Evolutionary conservation across 2,888 invertebrate genomes (phyloP).

Genomic region (Scaptomyza caliginosa): DNA sequence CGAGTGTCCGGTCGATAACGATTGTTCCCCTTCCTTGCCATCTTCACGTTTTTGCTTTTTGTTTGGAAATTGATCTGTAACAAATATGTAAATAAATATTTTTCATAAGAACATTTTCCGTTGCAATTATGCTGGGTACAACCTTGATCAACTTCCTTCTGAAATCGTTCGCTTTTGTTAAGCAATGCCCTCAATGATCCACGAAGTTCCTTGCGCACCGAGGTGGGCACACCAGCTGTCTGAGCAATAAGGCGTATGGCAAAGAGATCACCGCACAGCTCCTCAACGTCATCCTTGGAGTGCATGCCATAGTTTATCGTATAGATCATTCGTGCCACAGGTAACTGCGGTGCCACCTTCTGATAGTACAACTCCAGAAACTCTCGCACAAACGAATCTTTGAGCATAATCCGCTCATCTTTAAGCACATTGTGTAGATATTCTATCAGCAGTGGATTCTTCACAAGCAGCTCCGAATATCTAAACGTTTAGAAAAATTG

Average conservation of each 20-base stretch:
- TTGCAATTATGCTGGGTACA: background rate
- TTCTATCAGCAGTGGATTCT: slow-evolving; percentile 93
- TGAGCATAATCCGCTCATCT: slow-evolving; percentile 94
- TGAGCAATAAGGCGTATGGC: slow-evolving; percentile 84
- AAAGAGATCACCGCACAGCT: slow-evolving; percentile 84
- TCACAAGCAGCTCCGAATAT: slow-evolving; percentile 91
- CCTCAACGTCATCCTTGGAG: slow-evolving; percentile 84
- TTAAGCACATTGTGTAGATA: slow-evolving; percentile 95
- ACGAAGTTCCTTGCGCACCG: slow-evolving; percentile 83
- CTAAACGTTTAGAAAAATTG: slow-evolving; percentile 83
- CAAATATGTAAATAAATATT: slow-evolving; percentile 1
- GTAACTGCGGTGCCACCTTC: slow-evolving; percentile 86
- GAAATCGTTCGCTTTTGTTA: slow-evolving; percentile 79
- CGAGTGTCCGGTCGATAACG: slow-evolving; percentile 25
- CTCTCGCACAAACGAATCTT: slow-evolving; percentile 92
- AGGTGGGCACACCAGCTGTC: slow-evolving; percentile 82
- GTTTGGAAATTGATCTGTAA: slow-evolving; percentile 69
- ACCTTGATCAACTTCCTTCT: slow-evolving; percentile 80
- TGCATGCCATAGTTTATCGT: slow-evolving; percentile 84
- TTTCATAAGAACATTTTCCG: background rate
- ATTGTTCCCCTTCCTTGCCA: slow-evolving; percentile 44
- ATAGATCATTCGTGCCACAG: slow-evolving; percentile 83
- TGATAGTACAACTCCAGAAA: slow-evolving; percentile 95
- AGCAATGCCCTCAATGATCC: slow-evolving; percentile 82
- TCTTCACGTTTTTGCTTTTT: slow-evolving; percentile 71